These are phyloP conservation scores for Neolamprologus cancellatus DNA, from an alignment of 2,113 vertebrate species.

Conservation along the genomic window DNA sequence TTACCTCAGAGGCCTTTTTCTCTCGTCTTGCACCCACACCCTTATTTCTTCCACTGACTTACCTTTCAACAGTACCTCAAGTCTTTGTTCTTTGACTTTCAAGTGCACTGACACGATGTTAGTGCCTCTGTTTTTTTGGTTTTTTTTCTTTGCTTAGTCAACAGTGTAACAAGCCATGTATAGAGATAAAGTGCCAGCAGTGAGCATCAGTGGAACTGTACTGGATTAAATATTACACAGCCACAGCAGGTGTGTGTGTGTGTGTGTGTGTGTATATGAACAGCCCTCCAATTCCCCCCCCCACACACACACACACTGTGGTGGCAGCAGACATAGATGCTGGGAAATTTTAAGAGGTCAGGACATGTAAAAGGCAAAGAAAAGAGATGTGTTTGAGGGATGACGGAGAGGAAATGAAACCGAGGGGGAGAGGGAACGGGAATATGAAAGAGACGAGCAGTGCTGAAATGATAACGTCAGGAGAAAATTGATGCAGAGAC, in stretches of 20 bases:
- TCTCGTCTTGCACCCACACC: neutral
- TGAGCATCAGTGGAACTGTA: conserved; percentile 29
- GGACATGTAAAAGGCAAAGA: conserved; percentile 15
- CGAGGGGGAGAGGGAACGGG: neutral
- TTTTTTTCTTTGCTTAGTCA: conserved; percentile 24
- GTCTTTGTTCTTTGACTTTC: conserved; percentile 26
- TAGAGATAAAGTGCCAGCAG: neutral
- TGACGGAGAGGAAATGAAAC: conserved; percentile 24
- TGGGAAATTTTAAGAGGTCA: conserved; percentile 52
- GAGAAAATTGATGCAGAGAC: conserved; percentile 37
- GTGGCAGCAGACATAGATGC: conserved; percentile 28
- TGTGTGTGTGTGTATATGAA: neutral
- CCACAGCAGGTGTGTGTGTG: neutral
- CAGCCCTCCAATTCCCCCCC: no score
- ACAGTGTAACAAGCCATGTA: conserved; percentile 3
- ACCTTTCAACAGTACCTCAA: conserved; percentile 19
- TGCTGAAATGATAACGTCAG: conserved; percentile 21
- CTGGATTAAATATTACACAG: conserved; percentile 32
- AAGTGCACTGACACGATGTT: neutral
- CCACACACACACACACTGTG: neutral
- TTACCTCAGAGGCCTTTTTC: neutral
- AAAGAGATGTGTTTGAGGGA: conserved; percentile 12
- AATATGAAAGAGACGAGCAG: neutral
- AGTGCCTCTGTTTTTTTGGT: neutral
- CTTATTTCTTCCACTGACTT: conserved; percentile 8